These are phyloP conservation scores for Drosophila chauvacae DNA, from an alignment of 1,140 invertebrate genomes.

Conservation along the genomic window DNA sequence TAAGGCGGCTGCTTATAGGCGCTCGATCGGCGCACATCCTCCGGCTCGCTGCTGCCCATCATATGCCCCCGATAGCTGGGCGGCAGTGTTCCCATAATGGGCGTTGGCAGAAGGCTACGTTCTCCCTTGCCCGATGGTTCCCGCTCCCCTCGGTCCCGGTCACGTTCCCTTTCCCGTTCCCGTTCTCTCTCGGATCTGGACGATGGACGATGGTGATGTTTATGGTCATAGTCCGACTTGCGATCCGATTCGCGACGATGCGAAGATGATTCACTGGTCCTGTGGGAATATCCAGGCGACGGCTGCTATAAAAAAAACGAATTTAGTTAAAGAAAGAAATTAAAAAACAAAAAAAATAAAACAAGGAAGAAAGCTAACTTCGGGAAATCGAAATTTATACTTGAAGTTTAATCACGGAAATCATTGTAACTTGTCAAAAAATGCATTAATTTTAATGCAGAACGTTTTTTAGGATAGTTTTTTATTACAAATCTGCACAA, in stretches of 20 bases:
- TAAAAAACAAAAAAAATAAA: too few relatives aligned
- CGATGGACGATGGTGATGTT: slow-evolving; percentile 5
- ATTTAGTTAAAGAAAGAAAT: neutral
- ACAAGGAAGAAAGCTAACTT: too few relatives aligned
- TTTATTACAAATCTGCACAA: too few relatives aligned
- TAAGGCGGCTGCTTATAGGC: slow-evolving; percentile 59
- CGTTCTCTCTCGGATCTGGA: slow-evolving; percentile 4
- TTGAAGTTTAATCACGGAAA: too few relatives aligned
- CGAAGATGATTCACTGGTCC: slow-evolving; percentile 14
- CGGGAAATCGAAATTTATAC: too few relatives aligned
- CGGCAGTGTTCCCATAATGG: slow-evolving; percentile 40
- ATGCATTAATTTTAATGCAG: too few relatives aligned
- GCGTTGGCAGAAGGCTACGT: slow-evolving; percentile 63
- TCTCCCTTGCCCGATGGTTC: neutral
- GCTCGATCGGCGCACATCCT: slow-evolving; percentile 52
- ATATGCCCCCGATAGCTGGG: slow-evolving; percentile 61
- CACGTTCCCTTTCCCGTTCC: neutral
- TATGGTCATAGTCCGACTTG: neutral
- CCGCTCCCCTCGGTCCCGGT: neutral
- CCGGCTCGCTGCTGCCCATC: slow-evolving; percentile 80
- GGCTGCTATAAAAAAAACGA: slow-evolving; percentile 16
- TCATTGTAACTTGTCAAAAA: too few relatives aligned
- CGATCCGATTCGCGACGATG: slow-evolving; percentile 45
- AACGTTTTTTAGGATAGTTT: too few relatives aligned
- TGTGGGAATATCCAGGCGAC: slow-evolving; percentile 29